Evolutionary conservation across 2,888 invertebrate genomes (phyloP).

Genomic region (Phengaris arion): DNA sequence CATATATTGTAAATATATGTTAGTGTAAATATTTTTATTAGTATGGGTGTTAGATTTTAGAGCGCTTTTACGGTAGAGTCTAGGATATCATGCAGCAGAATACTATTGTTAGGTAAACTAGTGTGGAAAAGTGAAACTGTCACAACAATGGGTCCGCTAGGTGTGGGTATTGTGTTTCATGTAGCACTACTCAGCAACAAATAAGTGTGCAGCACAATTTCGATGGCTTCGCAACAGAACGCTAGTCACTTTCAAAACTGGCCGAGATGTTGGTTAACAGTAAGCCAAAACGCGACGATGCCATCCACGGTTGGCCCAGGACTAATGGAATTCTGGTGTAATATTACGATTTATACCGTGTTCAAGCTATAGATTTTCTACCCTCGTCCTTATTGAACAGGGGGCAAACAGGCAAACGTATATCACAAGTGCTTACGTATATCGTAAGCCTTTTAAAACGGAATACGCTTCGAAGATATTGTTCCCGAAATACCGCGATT

Average conservation of each 20-base stretch:
- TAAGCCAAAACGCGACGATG: slow-evolving; percentile 69
- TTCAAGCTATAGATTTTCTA: no score
- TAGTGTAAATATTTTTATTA: no score
- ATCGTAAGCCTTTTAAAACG: background rate
- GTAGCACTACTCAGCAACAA: slow-evolving; percentile 46
- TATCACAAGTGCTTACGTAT: background rate
- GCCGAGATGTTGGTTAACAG: slow-evolving; percentile 76
- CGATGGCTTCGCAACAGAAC: slow-evolving; percentile 47
- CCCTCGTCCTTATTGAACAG: no score
- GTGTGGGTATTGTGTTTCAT: slow-evolving; percentile 10
- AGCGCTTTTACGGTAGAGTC: no score
- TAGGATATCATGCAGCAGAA: background rate
- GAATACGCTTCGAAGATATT: background rate
- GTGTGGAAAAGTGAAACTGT: slow-evolving; percentile 18
- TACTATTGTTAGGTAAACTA: background rate
- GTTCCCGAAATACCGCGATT: background rate
- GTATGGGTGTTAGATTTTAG: no score
- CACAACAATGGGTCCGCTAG: background rate
- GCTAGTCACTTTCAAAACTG: slow-evolving; percentile 74
- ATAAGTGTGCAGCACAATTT: slow-evolving; percentile 62
- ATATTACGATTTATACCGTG: background rate
- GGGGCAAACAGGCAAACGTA: background rate
- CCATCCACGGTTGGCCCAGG: slow-evolving; percentile 37
- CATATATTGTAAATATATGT: no score
- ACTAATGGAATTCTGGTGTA: background rate